Conservation (phyloP, 2,113 vertebrate genomes). For the Acanthisitta chloris region DNA sequence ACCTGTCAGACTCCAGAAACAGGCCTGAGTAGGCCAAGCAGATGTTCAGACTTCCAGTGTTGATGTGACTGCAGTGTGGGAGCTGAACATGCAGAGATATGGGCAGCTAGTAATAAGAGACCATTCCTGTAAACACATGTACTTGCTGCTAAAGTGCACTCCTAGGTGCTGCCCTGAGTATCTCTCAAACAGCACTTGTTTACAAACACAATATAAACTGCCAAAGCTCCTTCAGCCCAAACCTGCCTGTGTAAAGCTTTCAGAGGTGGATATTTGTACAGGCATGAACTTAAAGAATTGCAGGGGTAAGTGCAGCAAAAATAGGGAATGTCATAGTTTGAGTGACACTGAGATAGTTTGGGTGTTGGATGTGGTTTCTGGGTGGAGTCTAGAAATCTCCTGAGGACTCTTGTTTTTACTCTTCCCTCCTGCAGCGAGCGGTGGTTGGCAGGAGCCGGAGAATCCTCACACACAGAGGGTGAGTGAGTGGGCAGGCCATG, state of each 20-base stretch:
- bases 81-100: background rate
- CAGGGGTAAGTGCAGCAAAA: background rate
- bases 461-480: conserved; percentile 92
- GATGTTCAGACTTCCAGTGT: background rate
- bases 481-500: conserved; percentile 7
- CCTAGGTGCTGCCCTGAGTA: background rate
- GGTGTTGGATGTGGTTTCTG: background rate
- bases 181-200: background rate
- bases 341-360: background rate
- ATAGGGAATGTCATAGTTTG: background rate
- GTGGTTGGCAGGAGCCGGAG: conserved; percentile 98
- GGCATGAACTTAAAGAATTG: background rate
- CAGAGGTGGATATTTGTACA: background rate
- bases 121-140: background rate
- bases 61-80: background rate
- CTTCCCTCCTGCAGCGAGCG: conserved; percentile 84
- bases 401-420: background rate
- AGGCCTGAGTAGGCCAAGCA: background rate
- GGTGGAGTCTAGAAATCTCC: background rate
- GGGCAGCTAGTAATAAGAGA: background rate
- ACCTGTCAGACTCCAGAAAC: background rate
- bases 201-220: background rate
- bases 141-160: background rate
- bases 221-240: background rate
- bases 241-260: background rate